Evolutionary conservation across 1,140 invertebrate species (phyloP).

Genomic region (Wasmannia auropunctata): DNA sequence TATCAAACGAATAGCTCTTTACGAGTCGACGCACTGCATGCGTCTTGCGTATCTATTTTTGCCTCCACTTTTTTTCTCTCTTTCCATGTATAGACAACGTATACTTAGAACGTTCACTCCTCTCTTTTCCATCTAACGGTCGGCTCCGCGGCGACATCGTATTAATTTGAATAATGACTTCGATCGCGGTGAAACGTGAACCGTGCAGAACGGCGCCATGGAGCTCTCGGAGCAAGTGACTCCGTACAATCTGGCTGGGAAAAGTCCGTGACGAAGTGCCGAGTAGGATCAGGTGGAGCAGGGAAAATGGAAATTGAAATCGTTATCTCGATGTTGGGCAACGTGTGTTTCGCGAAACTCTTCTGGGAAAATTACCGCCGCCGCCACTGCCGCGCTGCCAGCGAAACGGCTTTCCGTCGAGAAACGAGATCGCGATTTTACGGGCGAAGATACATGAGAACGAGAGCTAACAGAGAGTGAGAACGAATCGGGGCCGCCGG

Average conservation of each 20-base stretch:
- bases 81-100: not conserved
- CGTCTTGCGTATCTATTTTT: not conserved
- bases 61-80: not conserved
- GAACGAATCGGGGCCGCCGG: not conserved
- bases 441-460: conserved; percentile 17
- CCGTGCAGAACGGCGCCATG: not conserved
- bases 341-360: not conserved
- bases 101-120: too few relatives aligned
- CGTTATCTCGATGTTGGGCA: conserved; percentile 39
- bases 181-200: conserved; percentile 4
- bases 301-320: conserved; percentile 48
- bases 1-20: conserved; percentile 2
- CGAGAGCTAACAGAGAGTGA: not conserved
- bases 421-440: conserved; percentile 17
- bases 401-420: not conserved
- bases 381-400: too few relatives aligned
- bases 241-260: not conserved
- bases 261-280: not conserved
- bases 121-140: not conserved
- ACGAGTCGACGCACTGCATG: not conserved
- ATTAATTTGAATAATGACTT: conserved; percentile 9
- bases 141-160: not conserved
- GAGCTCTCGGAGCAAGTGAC: not conserved
- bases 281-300: not conserved
- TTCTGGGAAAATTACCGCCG: conserved; percentile 37